A percentile compares a stretch with the other conserved stretches of the same genome.
phyloP scores from a whole-genome alignment of 2,888 invertebrate species.

The Chrysotoxum bicinctum region DNA sequence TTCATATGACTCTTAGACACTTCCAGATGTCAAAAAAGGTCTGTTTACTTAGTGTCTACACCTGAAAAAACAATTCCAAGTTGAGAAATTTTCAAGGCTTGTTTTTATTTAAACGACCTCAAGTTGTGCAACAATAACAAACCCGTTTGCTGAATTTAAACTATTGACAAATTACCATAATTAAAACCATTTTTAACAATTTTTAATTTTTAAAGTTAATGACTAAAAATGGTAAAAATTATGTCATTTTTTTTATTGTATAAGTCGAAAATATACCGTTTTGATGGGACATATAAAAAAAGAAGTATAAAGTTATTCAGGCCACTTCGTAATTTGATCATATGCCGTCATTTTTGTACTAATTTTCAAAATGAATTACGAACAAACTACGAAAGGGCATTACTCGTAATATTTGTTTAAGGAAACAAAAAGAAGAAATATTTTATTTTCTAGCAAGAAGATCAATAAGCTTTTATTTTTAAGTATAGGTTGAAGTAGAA shows the following conservation, averaged over 20 bases:
- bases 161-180: not conserved
- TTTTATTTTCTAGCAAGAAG: conserved; percentile 23
- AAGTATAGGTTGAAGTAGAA: not conserved
- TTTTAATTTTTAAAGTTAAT: not conserved
- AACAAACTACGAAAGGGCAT: not conserved
- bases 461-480: conserved; percentile 45
- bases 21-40: too few species aligned
- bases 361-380: not conserved
- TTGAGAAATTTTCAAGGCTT: too few species aligned
- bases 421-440: not conserved
- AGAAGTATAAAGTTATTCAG: not conserved
- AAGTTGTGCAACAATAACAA: not conserved
- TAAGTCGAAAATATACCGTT: not conserved
- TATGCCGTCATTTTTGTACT: not conserved
- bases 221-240: not conserved
- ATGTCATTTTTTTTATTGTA: not conserved
- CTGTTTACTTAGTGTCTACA: too few species aligned
- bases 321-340: not conserved
- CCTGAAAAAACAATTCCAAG: too few species aligned
- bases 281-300: not conserved
- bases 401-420: not conserved
- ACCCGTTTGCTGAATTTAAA: not conserved
- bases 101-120: not conserved
- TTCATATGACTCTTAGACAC: too few species aligned
- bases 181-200: not conserved